Evolutionary conservation across 2,888 invertebrate species (phyloP).

Genomic region (Tricholauxania praeusta): DNA sequence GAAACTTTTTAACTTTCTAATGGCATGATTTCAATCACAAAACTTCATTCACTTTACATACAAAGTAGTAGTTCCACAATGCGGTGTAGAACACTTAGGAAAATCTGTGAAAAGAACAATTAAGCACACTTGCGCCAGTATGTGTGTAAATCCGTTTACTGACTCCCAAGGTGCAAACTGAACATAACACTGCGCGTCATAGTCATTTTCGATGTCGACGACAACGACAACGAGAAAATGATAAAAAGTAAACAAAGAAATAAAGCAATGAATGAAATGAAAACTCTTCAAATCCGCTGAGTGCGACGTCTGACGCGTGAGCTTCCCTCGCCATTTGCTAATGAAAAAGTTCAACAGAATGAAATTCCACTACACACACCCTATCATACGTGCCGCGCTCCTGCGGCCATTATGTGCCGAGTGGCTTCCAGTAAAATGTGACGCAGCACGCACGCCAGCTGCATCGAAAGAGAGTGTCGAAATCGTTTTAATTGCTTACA

Average conservation of each 20-base stretch:
- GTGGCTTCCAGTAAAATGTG: slow-evolving; percentile 13
- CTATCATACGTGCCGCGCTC: neutral
- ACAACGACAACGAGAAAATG: neutral
- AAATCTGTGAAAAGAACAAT: slow-evolving; percentile 26
- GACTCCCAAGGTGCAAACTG: too few species aligned
- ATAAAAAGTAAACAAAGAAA: slow-evolving; percentile 4
- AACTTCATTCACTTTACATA: too few species aligned
- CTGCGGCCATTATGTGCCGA: slow-evolving; percentile 21
- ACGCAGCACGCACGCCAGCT: slow-evolving; percentile 24
- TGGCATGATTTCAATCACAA: too few species aligned
- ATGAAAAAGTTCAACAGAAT: slow-evolving; percentile 34
- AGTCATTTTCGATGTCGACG: neutral
- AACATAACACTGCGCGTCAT: neutral
- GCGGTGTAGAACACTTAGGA: neutral
- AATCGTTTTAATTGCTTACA: slow-evolving; percentile 31
- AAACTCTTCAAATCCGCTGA: neutral
- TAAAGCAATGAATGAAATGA: slow-evolving; percentile 2
- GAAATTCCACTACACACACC: slow-evolving; percentile 16
- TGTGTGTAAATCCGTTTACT: too few species aligned
- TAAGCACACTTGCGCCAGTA: neutral
- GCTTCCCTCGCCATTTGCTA: slow-evolving; percentile 32
- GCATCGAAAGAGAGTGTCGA: slow-evolving; percentile 22
- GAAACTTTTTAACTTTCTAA: too few species aligned
- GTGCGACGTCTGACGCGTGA: neutral
- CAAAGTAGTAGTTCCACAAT: too few species aligned